Conservation (phyloP, 2,888 invertebrate species). For the Blastobasis lacticolella region DNA sequence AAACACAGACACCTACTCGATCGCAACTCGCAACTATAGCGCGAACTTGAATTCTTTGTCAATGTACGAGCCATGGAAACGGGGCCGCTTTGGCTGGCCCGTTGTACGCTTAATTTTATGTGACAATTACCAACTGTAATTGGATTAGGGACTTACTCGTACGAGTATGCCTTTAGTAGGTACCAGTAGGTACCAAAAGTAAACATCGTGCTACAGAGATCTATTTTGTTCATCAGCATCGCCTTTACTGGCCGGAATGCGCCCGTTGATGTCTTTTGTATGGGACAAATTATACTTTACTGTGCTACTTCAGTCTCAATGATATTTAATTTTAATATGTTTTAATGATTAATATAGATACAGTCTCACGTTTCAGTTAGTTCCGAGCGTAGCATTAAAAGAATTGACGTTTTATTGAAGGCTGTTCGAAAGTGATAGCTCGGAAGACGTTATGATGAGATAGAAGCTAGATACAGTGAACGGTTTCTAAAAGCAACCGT, state of each 20-base stretch:
- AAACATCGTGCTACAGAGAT: background rate
- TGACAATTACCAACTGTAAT: slow-evolving; percentile 30
- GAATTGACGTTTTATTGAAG: too few relatives aligned
- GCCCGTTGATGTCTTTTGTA: slow-evolving; percentile 7
- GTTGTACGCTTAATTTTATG: slow-evolving; percentile 21
- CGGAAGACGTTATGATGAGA: background rate
- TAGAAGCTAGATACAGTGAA: background rate
- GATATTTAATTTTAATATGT: too few relatives aligned
- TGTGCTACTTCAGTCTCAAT: too few relatives aligned
- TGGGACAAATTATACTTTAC: background rate
- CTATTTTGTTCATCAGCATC: background rate
- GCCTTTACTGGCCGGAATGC: background rate
- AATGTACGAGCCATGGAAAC: slow-evolving; percentile 23
- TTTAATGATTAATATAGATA: too few relatives aligned
- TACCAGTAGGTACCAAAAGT: too few relatives aligned
- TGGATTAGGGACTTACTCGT: slow-evolving; percentile 16
- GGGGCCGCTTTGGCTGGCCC: slow-evolving; percentile 19
- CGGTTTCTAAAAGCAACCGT: slow-evolving; percentile 1
- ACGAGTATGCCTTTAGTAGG: too few relatives aligned
- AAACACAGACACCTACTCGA: too few relatives aligned
- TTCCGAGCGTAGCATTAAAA: too few relatives aligned
- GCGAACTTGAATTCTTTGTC: slow-evolving; percentile 18
- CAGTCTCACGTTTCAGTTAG: too few relatives aligned
- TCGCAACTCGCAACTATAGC: too few relatives aligned
- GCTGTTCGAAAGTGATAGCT: background rate